Evolutionary conservation across 2,797 vertebrate species (phyloP).

Genomic region (Intellagama lesueurii): DNA sequence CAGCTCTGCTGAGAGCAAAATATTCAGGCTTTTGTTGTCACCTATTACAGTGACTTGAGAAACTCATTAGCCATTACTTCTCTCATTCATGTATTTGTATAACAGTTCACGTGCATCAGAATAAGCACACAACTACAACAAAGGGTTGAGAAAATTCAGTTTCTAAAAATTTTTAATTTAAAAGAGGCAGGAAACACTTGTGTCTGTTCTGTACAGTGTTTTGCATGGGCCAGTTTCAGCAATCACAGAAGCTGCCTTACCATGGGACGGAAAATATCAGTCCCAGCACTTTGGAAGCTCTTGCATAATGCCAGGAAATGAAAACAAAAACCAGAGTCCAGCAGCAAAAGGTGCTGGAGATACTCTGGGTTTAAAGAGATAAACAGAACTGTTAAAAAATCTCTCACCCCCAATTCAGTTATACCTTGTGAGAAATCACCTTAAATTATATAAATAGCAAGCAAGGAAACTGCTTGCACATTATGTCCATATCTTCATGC

Average conservation of each 20-base stretch:
- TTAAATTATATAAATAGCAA: conserved; percentile 74
- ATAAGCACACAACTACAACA: conserved; percentile 54
- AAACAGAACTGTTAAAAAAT: background rate
- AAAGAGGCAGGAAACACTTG: conserved; percentile 59
- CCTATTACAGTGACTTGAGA: background rate
- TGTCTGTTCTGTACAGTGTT: conserved; percentile 30
- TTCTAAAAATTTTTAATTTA: conserved; percentile 57
- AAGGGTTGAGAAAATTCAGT: conserved; percentile 55
- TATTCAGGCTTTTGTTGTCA: background rate
- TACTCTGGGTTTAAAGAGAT: conserved; percentile 53
- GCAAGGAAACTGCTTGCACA: conserved; percentile 51
- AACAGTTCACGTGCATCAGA: background rate
- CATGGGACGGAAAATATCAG: conserved; percentile 48
- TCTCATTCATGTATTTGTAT: background rate
- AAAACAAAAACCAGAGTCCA: conserved; percentile 36
- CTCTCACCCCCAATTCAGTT: conserved; percentile 36
- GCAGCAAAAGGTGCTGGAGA: conserved; percentile 56
- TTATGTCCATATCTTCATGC: conserved; percentile 48
- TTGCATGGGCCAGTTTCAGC: background rate
- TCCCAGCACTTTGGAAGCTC: conserved; percentile 42
- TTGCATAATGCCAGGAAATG: conserved; percentile 40
- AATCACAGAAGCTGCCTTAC: background rate
- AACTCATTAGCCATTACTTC: background rate
- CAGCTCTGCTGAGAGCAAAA: background rate
- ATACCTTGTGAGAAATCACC: conserved; percentile 46